These are phyloP conservation scores for Alca torda DNA, from an alignment of 2,797 vertebrate genomes.

Conservation along the genomic window DNA sequence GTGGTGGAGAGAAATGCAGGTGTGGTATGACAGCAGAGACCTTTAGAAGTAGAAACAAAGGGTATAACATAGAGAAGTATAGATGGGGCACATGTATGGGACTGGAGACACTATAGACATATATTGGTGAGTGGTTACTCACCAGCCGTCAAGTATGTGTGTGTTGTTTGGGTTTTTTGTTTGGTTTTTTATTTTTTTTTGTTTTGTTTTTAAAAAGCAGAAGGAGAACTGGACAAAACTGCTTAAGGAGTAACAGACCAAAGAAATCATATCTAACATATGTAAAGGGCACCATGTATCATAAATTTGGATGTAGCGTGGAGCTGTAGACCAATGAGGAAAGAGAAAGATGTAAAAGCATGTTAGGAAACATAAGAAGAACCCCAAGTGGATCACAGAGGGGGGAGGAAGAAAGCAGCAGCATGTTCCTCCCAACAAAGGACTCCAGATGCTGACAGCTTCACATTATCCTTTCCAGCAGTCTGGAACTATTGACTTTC, in stretches of 20 bases:
- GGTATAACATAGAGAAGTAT: background rate
- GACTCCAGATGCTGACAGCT: background rate
- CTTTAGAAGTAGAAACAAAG: background rate
- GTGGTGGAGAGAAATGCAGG: background rate
- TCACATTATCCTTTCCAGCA: background rate
- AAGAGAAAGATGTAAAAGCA: background rate
- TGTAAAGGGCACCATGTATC: background rate
- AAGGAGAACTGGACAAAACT: background rate
- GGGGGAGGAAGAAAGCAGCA: background rate
- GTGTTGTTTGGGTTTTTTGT: background rate
- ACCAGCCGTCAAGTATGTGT: background rate
- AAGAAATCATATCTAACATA: background rate
- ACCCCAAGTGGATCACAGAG: background rate
- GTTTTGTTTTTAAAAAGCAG: background rate
- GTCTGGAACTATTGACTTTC: background rate
- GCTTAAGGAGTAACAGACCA: background rate
- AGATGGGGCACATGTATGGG: background rate
- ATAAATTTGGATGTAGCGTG: background rate
- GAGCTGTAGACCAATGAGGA: background rate
- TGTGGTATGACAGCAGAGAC: background rate
- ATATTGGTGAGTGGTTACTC: background rate
- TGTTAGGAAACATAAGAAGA: background rate
- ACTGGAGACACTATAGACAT: background rate
- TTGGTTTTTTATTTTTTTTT: background rate
- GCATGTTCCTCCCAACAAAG: background rate